Conservation (phyloP, 2,888 invertebrate species). For the Diarsia dahlii region DNA sequence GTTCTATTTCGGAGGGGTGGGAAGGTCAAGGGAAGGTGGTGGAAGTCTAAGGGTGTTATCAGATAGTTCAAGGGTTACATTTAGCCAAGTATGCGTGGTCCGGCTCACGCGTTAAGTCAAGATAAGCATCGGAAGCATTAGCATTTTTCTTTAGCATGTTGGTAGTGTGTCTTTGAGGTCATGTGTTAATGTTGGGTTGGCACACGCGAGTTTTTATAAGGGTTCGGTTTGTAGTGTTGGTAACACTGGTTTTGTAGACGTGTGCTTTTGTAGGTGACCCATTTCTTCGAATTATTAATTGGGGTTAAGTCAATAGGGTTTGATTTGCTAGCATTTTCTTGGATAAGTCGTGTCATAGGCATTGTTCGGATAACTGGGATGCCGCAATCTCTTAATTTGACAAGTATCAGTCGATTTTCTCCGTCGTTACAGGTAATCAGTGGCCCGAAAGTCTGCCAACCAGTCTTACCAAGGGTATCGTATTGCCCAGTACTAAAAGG, state of each 20-base stretch:
- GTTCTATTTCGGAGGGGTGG: constrained; percentile 19
- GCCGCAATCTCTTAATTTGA: neutral
- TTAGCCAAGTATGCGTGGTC: constrained; percentile 87
- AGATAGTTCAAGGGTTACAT: constrained; percentile 89
- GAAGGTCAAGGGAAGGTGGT: constrained; percentile 73
- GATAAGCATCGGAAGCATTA: constrained; percentile 87
- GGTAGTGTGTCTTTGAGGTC: constrained; percentile 86
- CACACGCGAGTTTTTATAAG: constrained; percentile 79
- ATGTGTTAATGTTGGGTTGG: constrained; percentile 81
- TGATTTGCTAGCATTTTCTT: neutral
- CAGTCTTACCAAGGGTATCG: too few species aligned
- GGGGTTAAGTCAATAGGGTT: neutral
- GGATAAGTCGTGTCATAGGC: neutral
- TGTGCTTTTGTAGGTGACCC: constrained; percentile 24
- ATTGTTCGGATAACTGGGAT: neutral
- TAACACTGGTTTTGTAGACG: neutral
- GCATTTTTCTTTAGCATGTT: constrained; percentile 85
- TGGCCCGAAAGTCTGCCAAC: too few species aligned
- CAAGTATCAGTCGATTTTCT: neutral
- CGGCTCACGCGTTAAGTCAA: constrained; percentile 84
- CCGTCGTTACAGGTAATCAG: too few species aligned
- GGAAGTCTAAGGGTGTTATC: constrained; percentile 81
- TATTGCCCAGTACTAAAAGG: too few species aligned
- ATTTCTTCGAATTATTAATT: neutral
- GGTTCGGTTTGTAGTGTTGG: constrained; percentile 40